Evolutionary conservation across 1,140 invertebrate species (phyloP).

Genomic region (Mizuhopecten yessoensis): DNA sequence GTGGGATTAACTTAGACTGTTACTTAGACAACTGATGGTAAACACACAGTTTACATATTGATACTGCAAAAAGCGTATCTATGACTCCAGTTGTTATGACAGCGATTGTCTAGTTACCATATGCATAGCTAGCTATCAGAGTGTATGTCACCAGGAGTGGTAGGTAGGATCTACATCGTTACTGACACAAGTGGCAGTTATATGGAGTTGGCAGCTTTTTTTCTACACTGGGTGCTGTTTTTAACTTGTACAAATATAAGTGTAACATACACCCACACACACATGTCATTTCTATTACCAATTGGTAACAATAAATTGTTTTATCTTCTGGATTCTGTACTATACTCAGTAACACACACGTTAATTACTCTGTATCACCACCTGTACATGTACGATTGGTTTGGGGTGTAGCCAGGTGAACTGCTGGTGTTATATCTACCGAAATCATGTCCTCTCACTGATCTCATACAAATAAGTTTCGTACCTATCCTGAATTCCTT

Average conservation of each 20-base stretch:
- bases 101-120: not conserved
- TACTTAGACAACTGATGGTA: not conserved
- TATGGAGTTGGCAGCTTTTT: slow-evolving; percentile 14
- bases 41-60: not conserved
- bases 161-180: not conserved
- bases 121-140: too few species aligned
- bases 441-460: not conserved
- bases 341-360: not conserved
- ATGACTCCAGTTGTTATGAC: not conserved
- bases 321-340: not conserved
- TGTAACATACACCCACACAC: slow-evolving; percentile 30
- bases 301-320: not conserved
- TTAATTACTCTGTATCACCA: not conserved
- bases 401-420: not conserved
- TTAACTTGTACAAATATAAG: slow-evolving; percentile 40
- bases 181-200: not conserved
- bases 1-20: too few species aligned
- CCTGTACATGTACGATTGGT: not conserved
- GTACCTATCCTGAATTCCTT: not conserved
- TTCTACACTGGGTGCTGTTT: not conserved
- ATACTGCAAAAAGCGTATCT: not conserved
- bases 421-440: not conserved
- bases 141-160: not conserved
- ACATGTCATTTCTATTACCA: slow-evolving; percentile 2
- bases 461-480: not conserved